phyloP scores from a whole-genome alignment of 2,888 invertebrate species.

The Stenodera caucasica region DNA sequence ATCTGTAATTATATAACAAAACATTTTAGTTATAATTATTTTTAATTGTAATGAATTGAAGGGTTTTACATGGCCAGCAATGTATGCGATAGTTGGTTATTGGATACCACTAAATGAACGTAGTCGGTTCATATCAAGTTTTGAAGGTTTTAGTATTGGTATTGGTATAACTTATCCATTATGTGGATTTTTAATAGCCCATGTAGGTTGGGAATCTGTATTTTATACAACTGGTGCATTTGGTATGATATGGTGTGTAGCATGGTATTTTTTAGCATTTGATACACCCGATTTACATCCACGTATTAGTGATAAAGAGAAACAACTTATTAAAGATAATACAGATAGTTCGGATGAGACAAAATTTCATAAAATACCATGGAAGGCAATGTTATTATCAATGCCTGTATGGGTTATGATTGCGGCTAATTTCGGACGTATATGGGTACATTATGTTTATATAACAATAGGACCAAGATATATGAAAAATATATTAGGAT shows the following conservation, averaged over 20 bases:
- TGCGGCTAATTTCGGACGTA: conserved; percentile 73
- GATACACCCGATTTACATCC: conserved; percentile 71
- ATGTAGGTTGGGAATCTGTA: conserved; percentile 68
- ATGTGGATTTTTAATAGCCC: conserved; percentile 69
- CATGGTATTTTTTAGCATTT: conserved; percentile 70
- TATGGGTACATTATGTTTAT: conserved; percentile 74
- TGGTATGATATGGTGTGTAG: conserved; percentile 64
- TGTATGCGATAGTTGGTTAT: conserved; percentile 72
- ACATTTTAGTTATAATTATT: no score
- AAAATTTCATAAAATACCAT: conserved; percentile 61
- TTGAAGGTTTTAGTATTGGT: conserved; percentile 75
- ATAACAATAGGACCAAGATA: conserved; percentile 72
- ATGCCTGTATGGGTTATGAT: conserved; percentile 71
- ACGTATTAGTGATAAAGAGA: conserved; percentile 65
- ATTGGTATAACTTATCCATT: conserved; percentile 72
- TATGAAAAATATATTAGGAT: conserved; percentile 70
- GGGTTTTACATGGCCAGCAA: conserved; percentile 75
- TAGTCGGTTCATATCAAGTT: conserved; percentile 74
- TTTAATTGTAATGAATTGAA: conserved; percentile 44
- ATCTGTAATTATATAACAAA: conserved; percentile 62
- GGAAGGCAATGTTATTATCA: conserved; percentile 66
- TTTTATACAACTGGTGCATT: conserved; percentile 72
- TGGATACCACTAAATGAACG: conserved; percentile 74
- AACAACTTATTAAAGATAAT: conserved; percentile 67
- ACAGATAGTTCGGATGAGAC: conserved; percentile 58